A percentile compares a stretch with the other conserved stretches of the same genome.
Evolutionary conservation across 1,140 invertebrate species (phyloP).

Genomic region (Condylostylus longicornis): DNA sequence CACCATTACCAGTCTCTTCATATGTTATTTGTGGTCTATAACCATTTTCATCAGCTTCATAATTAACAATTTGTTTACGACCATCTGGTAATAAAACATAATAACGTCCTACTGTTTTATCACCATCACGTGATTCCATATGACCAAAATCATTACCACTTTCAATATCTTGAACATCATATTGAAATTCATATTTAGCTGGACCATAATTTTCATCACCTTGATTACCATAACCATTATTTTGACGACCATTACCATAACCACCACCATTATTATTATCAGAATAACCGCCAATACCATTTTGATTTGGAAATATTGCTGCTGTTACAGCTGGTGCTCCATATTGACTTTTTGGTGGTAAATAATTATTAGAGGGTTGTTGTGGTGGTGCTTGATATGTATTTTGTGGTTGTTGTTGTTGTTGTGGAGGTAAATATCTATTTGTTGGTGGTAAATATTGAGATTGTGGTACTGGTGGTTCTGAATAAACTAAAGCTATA

Average conservation of each 20-base stretch:
- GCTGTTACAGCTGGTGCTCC: conserved; percentile 31
- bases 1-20: conserved; percentile 41
- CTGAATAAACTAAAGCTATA: conserved; percentile 25
- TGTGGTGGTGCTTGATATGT: conserved; percentile 28
- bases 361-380: conserved; percentile 22
- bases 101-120: conserved; percentile 50
- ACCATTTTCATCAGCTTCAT: conserved; percentile 57
- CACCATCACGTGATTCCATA: conserved; percentile 50
- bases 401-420: conserved; percentile 22
- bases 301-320: conserved; percentile 7
- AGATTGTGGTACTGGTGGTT: conserved; percentile 35
- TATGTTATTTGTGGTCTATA: conserved; percentile 63
- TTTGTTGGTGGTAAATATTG: conserved; percentile 39
- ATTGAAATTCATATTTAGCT: conserved; percentile 59
- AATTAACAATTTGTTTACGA: conserved; percentile 60
- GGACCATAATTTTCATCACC: conserved; percentile 38
- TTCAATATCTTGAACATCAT: conserved; percentile 50
- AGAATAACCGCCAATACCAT: conserved; percentile 5
- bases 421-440: conserved; percentile 16
- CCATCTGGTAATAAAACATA: conserved; percentile 61
- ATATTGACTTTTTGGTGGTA: conserved; percentile 30
- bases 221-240: conserved; percentile 16
- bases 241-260: conserved; percentile 10
- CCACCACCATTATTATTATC: conserved; percentile 15
- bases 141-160: conserved; percentile 58